Percentiles rank a stretch among this genome's conserved stretches.
Conservation (phyloP, 2,888 invertebrate species). For the Eupithecia exiguata region DNA sequence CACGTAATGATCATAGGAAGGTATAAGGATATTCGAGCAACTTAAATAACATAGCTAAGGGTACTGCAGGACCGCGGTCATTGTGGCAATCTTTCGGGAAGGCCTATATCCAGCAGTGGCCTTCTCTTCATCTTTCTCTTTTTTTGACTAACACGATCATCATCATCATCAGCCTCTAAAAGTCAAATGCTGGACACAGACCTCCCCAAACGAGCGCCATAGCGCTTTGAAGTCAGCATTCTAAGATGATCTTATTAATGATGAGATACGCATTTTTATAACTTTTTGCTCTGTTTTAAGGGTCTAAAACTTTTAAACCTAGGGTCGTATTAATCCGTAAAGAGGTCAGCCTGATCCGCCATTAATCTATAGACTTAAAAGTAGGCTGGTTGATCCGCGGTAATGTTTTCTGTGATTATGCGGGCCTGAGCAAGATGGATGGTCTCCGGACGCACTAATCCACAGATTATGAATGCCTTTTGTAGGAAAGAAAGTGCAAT, state of each 20-base stretch:
- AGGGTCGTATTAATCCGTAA: slow-evolving; percentile 1
- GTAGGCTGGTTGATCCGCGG: slow-evolving; percentile 72
- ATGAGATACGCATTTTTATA: background rate
- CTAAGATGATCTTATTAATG: background rate
- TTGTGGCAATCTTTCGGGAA: no score
- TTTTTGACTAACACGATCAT: no score
- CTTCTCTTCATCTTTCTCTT: no score
- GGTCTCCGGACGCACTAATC: slow-evolving; percentile 67
- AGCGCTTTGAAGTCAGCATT: background rate
- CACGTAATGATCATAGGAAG: no score
- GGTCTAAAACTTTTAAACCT: background rate
- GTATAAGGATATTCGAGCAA: no score
- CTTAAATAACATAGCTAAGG: no score
- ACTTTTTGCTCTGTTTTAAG: background rate
- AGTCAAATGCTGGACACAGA: no score
- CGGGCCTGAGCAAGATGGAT: slow-evolving; percentile 81
- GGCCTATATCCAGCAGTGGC: no score
- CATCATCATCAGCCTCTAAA: no score
- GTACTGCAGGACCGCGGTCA: no score
- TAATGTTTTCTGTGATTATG: slow-evolving; percentile 78
- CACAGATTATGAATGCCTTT: slow-evolving; percentile 62
- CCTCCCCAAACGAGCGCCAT: no score
- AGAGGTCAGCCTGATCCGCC: slow-evolving; percentile 14
- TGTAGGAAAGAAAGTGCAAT: slow-evolving; percentile 4
- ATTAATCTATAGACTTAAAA: slow-evolving; percentile 60